Percentiles rank a stretch among this genome's conserved stretches.
Conservation (phyloP, 2,113 vertebrate species). For the Anthoscopus minutus region DNA sequence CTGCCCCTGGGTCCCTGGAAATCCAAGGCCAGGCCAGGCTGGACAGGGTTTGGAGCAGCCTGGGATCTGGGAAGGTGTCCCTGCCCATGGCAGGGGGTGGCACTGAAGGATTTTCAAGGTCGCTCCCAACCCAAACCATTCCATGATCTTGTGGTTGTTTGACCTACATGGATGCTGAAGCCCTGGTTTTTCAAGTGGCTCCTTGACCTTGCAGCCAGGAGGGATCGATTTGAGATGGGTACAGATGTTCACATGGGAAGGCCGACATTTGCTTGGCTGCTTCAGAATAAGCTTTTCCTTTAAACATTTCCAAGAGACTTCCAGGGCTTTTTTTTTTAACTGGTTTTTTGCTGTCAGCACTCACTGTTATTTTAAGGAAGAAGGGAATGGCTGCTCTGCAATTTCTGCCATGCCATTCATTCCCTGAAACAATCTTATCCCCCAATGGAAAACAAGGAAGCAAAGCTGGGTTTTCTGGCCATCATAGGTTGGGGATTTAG, state of each 20-base stretch:
- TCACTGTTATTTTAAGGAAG: not conserved
- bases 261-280: not conserved
- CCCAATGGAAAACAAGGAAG: not conserved
- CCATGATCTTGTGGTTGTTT: not conserved
- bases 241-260: not conserved
- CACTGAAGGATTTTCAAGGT: not conserved
- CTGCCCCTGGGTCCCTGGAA: not conserved
- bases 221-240: not conserved
- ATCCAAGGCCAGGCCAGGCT: rapidly evolving
- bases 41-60: rapidly evolving
- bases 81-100: not conserved
- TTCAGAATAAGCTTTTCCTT: not conserved
- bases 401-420: not conserved
- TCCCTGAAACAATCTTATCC: not conserved
- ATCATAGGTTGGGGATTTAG: not conserved
- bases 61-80: rapidly evolving
- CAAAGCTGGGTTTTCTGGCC: not conserved
- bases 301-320: not conserved
- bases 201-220: not conserved
- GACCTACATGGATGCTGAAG: not conserved
- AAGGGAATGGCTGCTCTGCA: not conserved
- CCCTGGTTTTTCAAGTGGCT: not conserved
- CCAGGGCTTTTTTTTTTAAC: not conserved
- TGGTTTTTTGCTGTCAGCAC: not conserved
- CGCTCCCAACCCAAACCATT: not conserved